Evolutionary conservation across 1,140 invertebrate species (phyloP).

Genomic region (Drosophila parvula): DNA sequence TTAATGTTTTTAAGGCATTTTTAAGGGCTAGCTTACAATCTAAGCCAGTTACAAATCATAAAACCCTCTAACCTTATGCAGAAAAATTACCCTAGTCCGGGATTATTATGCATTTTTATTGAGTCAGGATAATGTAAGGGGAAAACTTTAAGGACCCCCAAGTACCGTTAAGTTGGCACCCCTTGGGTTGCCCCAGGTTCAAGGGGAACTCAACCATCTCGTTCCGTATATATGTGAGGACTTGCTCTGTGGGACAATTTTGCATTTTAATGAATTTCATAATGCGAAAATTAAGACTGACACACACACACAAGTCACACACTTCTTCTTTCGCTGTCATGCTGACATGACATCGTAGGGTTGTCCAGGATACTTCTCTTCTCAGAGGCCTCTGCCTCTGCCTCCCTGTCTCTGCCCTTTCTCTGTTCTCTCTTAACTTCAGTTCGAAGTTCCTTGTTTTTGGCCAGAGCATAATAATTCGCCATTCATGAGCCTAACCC

Average conservation of each 20-base stretch:
- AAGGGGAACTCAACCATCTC: conserved; percentile 17
- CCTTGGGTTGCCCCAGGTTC: background rate
- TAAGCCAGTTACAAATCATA: too few species aligned
- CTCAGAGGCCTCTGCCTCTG: background rate
- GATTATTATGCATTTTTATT: conserved; percentile 8
- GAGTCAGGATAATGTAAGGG: background rate
- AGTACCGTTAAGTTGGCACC: conserved; percentile 61
- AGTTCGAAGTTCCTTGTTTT: conserved; percentile 6
- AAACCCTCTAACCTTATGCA: background rate
- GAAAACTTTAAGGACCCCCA: conserved; percentile 19
- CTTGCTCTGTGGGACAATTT: conserved; percentile 63
- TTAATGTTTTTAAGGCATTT: too few species aligned
- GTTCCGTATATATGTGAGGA: conserved; percentile 34
- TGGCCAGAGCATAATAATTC: conserved; percentile 48
- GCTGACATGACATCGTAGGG: conserved; percentile 31
- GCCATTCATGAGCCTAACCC: conserved; percentile 56
- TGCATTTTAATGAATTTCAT: conserved; percentile 79
- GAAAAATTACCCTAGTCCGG: background rate
- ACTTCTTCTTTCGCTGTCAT: conserved; percentile 28
- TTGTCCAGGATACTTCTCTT: background rate
- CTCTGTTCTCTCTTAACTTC: background rate
- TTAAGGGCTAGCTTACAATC: too few species aligned
- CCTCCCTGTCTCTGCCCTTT: background rate
- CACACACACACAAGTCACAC: conserved; percentile 35
- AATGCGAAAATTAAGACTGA: conserved; percentile 74